Evolutionary conservation across 2,113 vertebrate species (phyloP), one percentile per base, ranked within the genome.

Genomic region (Carassius carassius): DNA sequence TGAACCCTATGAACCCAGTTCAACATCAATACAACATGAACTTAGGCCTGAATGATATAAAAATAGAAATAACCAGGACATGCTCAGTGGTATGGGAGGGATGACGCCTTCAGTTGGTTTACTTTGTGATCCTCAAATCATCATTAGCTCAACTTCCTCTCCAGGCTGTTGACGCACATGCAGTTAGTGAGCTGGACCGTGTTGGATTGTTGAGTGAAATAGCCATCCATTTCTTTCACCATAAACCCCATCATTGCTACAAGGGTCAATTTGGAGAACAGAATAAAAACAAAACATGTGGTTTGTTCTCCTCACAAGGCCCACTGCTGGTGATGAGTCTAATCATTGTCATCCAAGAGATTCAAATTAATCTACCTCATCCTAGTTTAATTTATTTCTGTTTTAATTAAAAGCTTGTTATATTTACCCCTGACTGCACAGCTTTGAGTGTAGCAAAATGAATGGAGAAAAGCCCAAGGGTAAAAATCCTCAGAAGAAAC

Each of bases 331-430:
- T 87, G 81, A 87, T 58, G 35, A 76, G 37, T 80, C 85, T 81
- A 78, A 81, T 89, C 78, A 87, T 86, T 84, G 84, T 85, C 84
- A 85, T 82, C 81, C 91, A 91, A 92, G 91, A 90, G 89, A 84
- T 91, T 81, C 83, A 87, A 81, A 91, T 87, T 90, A 86, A 91
- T 92, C 88, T 93, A 87, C 90, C 87, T 89, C 70, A 60, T 41
- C 74, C 83, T 74, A 60, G 84, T 92, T 90, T 89, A 85, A 90
- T 89, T 92, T 91, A 82, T 88, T 86, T 93, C 78, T 67, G 47
- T 93, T 94, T 94, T 94, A 94, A 95, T 94, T 93, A 93, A 93
- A 90, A 90, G 79, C 89, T 78, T 82, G 85, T 90, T 92, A 90
- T 88, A 90, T 91, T 90, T 91, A 92, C 90, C 89, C 89, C 89